Conservation (phyloP, 2,113 vertebrate species). For the zebrafish (Danio rerio) region GRCz12tu NC_133191.1:23913501-23914000, state of each 20-base stretch:
- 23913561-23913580: no score
- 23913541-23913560: no score
- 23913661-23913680: slow-evolving; percentile 87
- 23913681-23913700: slow-evolving; percentile 93
- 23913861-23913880: slow-evolving; percentile 79
- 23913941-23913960: not conserved
- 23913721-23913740: slow-evolving; percentile 62
- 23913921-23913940: not conserved
- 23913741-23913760: slow-evolving; percentile 77
- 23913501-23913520: not conserved
- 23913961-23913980: not conserved
- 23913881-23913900: slow-evolving; percentile 69
- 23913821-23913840: slow-evolving; percentile 79
- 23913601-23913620: not conserved
- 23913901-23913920: not conserved
- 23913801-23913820: slow-evolving; percentile 77
- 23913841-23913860: slow-evolving; percentile 83
- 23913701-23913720: slow-evolving; percentile 86
- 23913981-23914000: not conserved
- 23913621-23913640: slow-evolving; percentile 17
- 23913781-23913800: slow-evolving; percentile 76
- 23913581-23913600: no score
- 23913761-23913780: slow-evolving; percentile 76
- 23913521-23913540: not conserved
- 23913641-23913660: not conserved